Evolutionary conservation across 1,140 invertebrate genomes (phyloP), one percentile per base, ranked within the genome.

Genomic region (Danaus melanippus): DNA sequence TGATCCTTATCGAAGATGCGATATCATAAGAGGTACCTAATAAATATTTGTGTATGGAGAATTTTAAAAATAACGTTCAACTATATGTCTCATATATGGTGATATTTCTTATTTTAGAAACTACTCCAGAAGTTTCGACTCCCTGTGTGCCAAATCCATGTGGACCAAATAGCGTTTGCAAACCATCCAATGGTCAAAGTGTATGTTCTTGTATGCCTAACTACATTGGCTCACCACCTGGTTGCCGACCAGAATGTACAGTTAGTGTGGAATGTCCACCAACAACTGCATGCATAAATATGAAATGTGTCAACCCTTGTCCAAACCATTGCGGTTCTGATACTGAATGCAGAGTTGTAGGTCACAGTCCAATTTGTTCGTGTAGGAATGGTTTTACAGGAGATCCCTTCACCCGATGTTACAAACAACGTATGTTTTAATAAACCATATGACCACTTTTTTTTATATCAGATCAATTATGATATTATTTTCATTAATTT

Each of bases 311-410:
- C 65, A 88, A 93, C 79, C 92, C 92, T 42, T 93, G 92, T 69
- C 88, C 90, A 39, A 92, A 92, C 17, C 91, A 90, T 57, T 94
- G 94, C 75, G 94, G 93, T 39, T 67, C 90, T 32, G 94, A 95
- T 70, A 89, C 94, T 10, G 87, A 92, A 48, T 96, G 95, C 69
- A 89, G 89, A 67, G 93, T 94, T 4, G 89, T 91, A 43, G 93
- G 93, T 71, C 93, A 94, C 69, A 90, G 89, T 66, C 90, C 92
- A 43, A 82, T 89, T 40, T 90, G 89, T 67, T 86, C 87, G 50
- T 90, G 89, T 65, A 68, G 69, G 17, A 45, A 67, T 15, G 86
- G 86, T 52, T 88, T 80, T 60, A 87, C 81, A 44, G 89, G 89
- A 15, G 89, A 90, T 82, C 88, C 89, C n/a, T 90, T 90, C 53